Evolutionary conservation across 2,888 invertebrate species (phyloP).

Genomic region (Hydrotaea diabolus): DNA sequence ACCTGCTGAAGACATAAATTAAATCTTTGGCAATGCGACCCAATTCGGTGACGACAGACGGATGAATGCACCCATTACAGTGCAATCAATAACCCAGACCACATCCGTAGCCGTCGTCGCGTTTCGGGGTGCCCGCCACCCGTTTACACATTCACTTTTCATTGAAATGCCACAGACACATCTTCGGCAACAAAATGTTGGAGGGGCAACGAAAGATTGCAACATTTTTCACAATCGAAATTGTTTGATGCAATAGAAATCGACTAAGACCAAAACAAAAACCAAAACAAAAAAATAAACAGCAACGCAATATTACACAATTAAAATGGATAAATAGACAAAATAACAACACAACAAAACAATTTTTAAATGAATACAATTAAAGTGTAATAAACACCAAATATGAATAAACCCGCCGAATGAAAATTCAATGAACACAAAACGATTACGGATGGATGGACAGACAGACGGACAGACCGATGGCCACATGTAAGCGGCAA

Average conservation of each 20-base stretch:
- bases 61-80: neutral
- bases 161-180: constrained; percentile 29
- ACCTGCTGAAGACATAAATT: neutral
- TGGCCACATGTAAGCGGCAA: constrained; percentile 15
- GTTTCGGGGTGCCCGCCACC: neutral
- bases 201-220: constrained; percentile 7
- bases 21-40: neutral
- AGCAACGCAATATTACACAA: constrained; percentile 27
- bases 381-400: constrained; percentile 42
- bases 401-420: constrained; percentile 24
- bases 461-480: neutral
- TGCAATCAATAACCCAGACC: neutral
- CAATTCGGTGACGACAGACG: neutral
- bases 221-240: constrained; percentile 13
- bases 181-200: neutral
- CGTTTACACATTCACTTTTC: constrained; percentile 13
- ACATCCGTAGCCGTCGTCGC: neutral
- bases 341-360: constrained; percentile 20
- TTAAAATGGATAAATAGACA: constrained; percentile 25
- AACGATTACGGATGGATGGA: constrained; percentile 9
- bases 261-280: neutral
- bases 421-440: constrained; percentile 28
- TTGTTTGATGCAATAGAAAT: neutral
- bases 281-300: neutral
- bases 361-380: constrained; percentile 29